Conservation (phyloP, 2,113 vertebrate species). For the Tachycineta bicolor region DNA sequence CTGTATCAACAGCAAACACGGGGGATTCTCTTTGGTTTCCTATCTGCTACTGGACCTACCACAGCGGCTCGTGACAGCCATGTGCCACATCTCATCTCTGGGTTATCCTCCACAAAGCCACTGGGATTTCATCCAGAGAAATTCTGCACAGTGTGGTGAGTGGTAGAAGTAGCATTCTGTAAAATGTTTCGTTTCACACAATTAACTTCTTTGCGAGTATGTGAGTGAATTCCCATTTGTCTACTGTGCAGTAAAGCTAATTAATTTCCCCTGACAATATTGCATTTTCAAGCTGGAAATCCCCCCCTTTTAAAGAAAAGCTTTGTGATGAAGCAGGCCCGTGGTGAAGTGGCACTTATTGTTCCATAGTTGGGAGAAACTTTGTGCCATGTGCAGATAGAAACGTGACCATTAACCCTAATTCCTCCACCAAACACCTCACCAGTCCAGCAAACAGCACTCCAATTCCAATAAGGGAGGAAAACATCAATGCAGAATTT, state of each 20-base stretch:
- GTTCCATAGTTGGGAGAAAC: not conserved
- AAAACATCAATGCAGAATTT: not conserved
- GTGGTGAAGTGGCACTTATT: not conserved
- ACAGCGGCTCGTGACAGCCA: not conserved
- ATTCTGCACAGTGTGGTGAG: not conserved
- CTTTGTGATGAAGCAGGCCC: not conserved
- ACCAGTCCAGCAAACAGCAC: not conserved
- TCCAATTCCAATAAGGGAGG: not conserved
- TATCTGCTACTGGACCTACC: not conserved
- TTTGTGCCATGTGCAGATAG: not conserved
- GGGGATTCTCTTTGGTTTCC: not conserved
- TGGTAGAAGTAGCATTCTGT: not conserved
- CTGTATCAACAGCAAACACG: not conserved
- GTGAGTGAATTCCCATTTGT: not conserved
- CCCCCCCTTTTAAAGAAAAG: not conserved
- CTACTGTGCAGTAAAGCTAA: not conserved
- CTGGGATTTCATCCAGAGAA: not conserved
- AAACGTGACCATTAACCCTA: not conserved
- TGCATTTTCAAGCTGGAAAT: not conserved
- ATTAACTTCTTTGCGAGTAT: not conserved
- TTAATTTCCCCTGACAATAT: not conserved
- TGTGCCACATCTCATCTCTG: not conserved
- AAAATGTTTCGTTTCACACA: not conserved
- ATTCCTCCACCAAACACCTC: not conserved
- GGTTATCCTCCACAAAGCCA: not conserved